Percentiles rank a stretch among this genome's conserved stretches.
Conservation (phyloP, 2,113 vertebrate species). For the Callorhinus ursinus region DNA sequence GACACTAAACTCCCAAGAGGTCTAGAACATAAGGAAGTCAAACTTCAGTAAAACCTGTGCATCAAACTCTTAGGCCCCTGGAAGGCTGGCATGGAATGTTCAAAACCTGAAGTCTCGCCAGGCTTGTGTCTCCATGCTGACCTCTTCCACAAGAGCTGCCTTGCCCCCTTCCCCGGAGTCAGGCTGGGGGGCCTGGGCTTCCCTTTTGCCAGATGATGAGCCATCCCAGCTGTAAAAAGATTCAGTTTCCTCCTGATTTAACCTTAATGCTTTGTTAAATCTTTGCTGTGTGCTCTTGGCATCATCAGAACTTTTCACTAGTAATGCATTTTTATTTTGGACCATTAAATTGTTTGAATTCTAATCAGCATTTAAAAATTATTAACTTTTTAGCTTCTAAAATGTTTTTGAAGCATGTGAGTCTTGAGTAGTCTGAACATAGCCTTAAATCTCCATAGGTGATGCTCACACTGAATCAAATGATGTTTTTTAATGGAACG, state of each 20-base stretch:
- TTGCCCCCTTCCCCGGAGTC: neutral
- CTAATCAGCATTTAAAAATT: neutral
- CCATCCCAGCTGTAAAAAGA: neutral
- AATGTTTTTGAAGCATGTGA: conserved; percentile 22
- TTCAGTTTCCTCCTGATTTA: neutral
- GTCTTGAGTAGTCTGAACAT: neutral
- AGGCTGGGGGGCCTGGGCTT: neutral
- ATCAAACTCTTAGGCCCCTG: neutral
- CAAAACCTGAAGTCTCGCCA: neutral
- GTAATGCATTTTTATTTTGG: neutral
- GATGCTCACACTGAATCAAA: neutral
- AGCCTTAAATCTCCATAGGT: neutral
- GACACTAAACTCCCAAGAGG: neutral
- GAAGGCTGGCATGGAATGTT: neutral
- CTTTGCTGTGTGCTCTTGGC: neutral
- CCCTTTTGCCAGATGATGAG: neutral
- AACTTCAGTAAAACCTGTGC: neutral
- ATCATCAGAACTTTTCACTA: neutral
- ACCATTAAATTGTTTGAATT: neutral
- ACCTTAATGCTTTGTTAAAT: neutral
- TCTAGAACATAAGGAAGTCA: neutral
- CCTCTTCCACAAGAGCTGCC: neutral
- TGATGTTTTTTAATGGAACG: conserved; percentile 26
- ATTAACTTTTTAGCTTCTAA: conserved; percentile 24
- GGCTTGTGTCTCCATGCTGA: neutral